Percentiles rank a stretch among this genome's conserved stretches.
Evolutionary conservation across 2,888 invertebrate genomes (phyloP).

Genomic region (Notodonta dromedarius): DNA sequence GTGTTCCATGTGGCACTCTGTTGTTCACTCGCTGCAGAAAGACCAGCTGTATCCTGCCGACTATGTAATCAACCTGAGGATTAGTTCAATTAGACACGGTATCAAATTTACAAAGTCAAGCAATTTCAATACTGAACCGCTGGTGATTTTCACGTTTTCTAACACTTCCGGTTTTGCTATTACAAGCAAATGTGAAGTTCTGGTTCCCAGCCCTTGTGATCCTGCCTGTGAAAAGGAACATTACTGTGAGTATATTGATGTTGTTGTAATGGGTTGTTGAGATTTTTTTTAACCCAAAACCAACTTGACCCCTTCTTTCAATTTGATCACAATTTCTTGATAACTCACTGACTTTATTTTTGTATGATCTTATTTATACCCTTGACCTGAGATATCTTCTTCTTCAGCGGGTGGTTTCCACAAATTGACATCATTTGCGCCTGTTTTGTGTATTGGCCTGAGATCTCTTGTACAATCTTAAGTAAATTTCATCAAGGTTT

Average conservation of each 20-base stretch:
- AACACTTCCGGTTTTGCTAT: conserved; percentile 55
- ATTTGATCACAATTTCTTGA: too few species aligned
- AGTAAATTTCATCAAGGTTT: too few species aligned
- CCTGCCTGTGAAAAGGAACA: conserved; percentile 66
- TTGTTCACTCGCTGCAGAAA: conserved; percentile 57
- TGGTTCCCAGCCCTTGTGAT: conserved; percentile 58
- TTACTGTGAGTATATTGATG: conserved; percentile 61
- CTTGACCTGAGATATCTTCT: background rate
- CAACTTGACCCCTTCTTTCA: too few species aligned
- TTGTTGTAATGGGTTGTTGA: background rate
- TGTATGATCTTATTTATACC: too few species aligned
- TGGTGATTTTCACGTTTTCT: conserved; percentile 65
- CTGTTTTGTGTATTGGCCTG: too few species aligned
- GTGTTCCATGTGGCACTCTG: conserved; percentile 69
- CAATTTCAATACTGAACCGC: conserved; percentile 61
- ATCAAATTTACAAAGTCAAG: conserved; percentile 59
- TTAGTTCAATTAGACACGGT: conserved; percentile 43
- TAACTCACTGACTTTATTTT: too few species aligned
- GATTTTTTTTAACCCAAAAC: background rate
- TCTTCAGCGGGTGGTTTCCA: too few species aligned
- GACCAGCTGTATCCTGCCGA: conserved; percentile 65
- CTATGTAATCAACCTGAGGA: conserved; percentile 58
- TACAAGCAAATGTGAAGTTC: conserved; percentile 51
- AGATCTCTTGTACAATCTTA: too few species aligned
- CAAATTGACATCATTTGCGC: too few species aligned